A percentile compares a stretch with the other conserved stretches of the same genome.
Evolutionary conservation across 2,888 invertebrate genomes (phyloP).

Genomic region (Melinaea menophilus): DNA sequence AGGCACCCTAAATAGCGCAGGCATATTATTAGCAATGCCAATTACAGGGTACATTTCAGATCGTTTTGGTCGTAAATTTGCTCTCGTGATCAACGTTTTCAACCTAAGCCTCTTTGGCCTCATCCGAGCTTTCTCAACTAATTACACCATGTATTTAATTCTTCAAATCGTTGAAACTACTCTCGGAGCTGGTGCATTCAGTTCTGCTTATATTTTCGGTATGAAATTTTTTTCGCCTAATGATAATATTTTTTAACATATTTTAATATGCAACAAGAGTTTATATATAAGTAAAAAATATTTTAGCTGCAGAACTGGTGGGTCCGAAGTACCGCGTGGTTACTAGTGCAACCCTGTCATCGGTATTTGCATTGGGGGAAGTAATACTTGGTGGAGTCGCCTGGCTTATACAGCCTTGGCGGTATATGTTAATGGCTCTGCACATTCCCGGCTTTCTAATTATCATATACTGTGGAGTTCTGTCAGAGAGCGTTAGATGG

Average conservation of each 20-base stretch:
- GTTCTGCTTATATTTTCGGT: slow-evolving; percentile 72
- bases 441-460: slow-evolving; percentile 83
- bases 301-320: slow-evolving; percentile 80
- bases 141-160: slow-evolving; percentile 74
- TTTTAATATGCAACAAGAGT: background rate
- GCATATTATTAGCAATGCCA: slow-evolving; percentile 81
- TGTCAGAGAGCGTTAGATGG: slow-evolving; percentile 85
- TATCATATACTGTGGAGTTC: slow-evolving; percentile 80
- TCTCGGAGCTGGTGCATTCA: slow-evolving; percentile 75
- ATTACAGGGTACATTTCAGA: slow-evolving; percentile 81
- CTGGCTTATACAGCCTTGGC: slow-evolving; percentile 83
- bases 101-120: slow-evolving; percentile 65
- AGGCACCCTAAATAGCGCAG: slow-evolving; percentile 81
- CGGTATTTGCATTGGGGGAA: slow-evolving; percentile 85
- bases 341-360: slow-evolving; percentile 81
- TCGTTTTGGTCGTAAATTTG: slow-evolving; percentile 66
- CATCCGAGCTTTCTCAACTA: slow-evolving; percentile 74
- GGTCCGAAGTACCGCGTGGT: slow-evolving; percentile 84
- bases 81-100: slow-evolving; percentile 53
- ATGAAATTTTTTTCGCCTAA: slow-evolving; percentile 3
- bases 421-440: slow-evolving; percentile 79
- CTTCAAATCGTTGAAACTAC: slow-evolving; percentile 76
- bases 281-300: background rate
- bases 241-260: background rate
- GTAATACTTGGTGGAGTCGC: slow-evolving; percentile 81